These are phyloP conservation scores for Phymanthus crucifer DNA, from an alignment of 92 coral and sea anemone genomes.

Conservation along the genomic window DNA sequence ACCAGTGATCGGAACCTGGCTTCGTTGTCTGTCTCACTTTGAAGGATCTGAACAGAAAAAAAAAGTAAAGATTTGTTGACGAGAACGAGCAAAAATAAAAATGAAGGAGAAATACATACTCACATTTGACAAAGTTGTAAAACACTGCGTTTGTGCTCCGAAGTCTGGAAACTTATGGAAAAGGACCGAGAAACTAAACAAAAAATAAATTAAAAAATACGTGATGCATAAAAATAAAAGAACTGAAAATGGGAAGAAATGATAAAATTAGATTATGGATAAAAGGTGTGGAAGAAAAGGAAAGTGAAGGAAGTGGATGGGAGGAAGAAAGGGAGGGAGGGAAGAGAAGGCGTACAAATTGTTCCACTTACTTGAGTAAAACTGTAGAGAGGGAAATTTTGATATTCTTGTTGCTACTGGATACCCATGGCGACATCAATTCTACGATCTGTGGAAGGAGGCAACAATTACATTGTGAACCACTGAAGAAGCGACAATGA, in stretches of 20 bases:
- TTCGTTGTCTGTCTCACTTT: constrained; percentile 74
- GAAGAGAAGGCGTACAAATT: too few species aligned
- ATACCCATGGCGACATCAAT: constrained; percentile 56
- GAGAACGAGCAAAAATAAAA: neutral
- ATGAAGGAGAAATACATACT: constrained; percentile 32
- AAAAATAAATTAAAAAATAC: too few species aligned
- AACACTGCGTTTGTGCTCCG: constrained; percentile 82
- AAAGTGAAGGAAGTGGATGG: too few species aligned
- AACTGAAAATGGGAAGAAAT: neutral
- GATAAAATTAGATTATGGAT: too few species aligned
- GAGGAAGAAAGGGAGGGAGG: too few species aligned
- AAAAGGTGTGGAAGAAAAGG: too few species aligned
- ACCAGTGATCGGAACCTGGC: constrained; percentile 88
- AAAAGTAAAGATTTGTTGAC: neutral
- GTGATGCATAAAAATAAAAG: neutral
- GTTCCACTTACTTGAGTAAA: constrained; percentile 79
- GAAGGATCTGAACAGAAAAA: constrained; percentile 56
- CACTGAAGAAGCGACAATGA: too few species aligned
- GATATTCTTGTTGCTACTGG: constrained; percentile 75
- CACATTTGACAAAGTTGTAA: constrained; percentile 66
- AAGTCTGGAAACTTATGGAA: constrained; percentile 70
- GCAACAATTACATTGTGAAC: neutral
- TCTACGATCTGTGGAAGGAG: constrained; percentile 63
- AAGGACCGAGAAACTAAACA: constrained; percentile 75
- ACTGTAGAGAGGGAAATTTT: constrained; percentile 83